phyloP scores from a whole-genome alignment of 2,797 vertebrate genomes.

The Arrhamphus sclerolepis region DNA sequence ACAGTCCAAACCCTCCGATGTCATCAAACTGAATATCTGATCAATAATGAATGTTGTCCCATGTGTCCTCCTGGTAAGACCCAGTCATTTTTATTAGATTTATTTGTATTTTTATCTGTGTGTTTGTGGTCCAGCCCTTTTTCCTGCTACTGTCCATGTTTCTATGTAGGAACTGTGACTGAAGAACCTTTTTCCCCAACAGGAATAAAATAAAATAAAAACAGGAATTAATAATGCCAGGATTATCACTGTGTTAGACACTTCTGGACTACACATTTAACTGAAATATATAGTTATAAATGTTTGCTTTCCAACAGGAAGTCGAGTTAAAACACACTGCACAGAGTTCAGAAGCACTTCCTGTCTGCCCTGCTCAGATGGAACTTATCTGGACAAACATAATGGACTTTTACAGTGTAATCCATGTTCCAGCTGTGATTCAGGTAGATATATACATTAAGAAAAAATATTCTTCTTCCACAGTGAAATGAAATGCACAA shows the following conservation, averaged over 20 bases:
- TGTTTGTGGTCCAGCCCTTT: too few species aligned
- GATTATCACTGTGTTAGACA: background rate
- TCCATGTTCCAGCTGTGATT: slow-evolving; percentile 40
- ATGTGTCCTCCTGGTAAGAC: slow-evolving; percentile 44
- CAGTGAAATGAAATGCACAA: background rate
- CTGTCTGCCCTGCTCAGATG: slow-evolving; percentile 30
- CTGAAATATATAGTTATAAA: background rate
- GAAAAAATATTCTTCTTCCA: background rate
- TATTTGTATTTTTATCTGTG: background rate
- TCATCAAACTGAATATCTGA: slow-evolving; percentile 24
- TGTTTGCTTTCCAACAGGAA: slow-evolving; percentile 34
- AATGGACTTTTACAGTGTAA: slow-evolving; percentile 32
- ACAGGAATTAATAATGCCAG: background rate
- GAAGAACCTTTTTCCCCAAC: too few species aligned
- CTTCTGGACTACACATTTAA: background rate
- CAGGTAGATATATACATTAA: slow-evolving; percentile 36
- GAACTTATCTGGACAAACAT: slow-evolving; percentile 29
- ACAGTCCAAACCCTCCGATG: background rate
- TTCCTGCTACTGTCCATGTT: too few species aligned
- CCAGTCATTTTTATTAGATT: too few species aligned
- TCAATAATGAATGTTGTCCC: slow-evolving; percentile 30
- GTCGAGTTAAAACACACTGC: slow-evolving; percentile 39
- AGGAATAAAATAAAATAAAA: too few species aligned
- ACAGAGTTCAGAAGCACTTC: slow-evolving; percentile 16
- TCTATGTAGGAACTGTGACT: too few species aligned